These are phyloP conservation scores for Daktulosphaira vitifoliae DNA, from an alignment of 1,140 invertebrate genomes.

Conservation along the genomic window DNA sequence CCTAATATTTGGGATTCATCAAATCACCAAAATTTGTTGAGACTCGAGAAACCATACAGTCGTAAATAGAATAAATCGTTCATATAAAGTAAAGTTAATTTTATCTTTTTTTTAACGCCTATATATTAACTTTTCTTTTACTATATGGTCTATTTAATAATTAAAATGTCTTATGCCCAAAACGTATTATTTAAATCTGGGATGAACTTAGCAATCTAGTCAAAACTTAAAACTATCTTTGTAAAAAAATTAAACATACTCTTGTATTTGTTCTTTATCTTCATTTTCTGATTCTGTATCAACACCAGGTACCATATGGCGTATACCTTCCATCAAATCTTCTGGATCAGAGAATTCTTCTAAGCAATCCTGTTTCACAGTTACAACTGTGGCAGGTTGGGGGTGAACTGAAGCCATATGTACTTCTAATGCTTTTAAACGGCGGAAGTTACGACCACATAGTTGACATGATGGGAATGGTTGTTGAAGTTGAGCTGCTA, in stretches of 20 bases:
- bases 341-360: conserved; percentile 71
- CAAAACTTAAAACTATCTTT: too few relatives aligned
- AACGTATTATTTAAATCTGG: too few relatives aligned
- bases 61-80: too few relatives aligned
- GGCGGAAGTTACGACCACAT: conserved; percentile 56
- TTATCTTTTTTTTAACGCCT: too few relatives aligned
- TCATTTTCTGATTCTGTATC: conserved; percentile 30
- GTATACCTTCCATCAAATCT: conserved; percentile 71
- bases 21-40: too few relatives aligned
- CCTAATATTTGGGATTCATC: too few relatives aligned
- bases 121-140: too few relatives aligned
- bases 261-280: conserved; percentile 38
- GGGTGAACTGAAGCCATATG: conserved; percentile 52
- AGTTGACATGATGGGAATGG: conserved; percentile 43
- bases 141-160: too few relatives aligned
- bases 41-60: too few relatives aligned
- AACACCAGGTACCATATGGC: conserved; percentile 44
- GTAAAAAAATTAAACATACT: conserved; percentile 21
- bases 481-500: conserved; percentile 15
- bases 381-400: conserved; percentile 26
- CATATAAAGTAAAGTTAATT: too few relatives aligned
- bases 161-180: too few relatives aligned
- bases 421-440: conserved; percentile 55
- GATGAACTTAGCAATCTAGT: too few relatives aligned
- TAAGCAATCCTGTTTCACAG: conserved; percentile 44